These are phyloP conservation scores for Triplophysa dalaica DNA, from an alignment of 2,113 vertebrate species.

Conservation along the genomic window DNA sequence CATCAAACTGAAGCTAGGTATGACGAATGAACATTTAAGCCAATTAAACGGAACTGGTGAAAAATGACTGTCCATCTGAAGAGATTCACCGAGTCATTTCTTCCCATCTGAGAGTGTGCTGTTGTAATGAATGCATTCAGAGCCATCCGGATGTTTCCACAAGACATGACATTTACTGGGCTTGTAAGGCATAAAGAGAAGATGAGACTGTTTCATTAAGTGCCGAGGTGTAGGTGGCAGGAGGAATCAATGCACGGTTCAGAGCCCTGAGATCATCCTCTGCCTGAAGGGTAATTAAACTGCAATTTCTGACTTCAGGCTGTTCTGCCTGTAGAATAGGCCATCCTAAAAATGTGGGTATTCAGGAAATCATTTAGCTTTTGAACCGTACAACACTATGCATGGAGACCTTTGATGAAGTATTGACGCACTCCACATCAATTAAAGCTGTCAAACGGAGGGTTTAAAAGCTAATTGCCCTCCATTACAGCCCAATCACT, in stretches of 20 bases:
- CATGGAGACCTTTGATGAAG: conserved; percentile 59
- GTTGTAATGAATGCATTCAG: conserved; percentile 35
- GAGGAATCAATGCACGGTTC: conserved; percentile 39
- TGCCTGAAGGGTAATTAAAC: conserved; percentile 45
- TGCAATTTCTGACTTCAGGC: conserved; percentile 25
- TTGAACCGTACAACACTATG: conserved; percentile 53
- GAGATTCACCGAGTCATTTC: conserved; percentile 9
- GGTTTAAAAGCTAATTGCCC: background rate
- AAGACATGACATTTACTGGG: conserved; percentile 47
- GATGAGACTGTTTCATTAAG: conserved; percentile 52
- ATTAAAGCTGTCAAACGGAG: conserved; percentile 47
- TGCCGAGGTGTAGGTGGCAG: conserved; percentile 43
- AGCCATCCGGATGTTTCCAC: conserved; percentile 28
- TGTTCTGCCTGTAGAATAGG: conserved; percentile 11
- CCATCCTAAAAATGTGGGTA: conserved; percentile 46
- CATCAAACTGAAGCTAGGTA: conserved; percentile 3
- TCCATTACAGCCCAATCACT: background rate
- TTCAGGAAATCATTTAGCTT: conserved; percentile 38
- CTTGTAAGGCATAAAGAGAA: conserved; percentile 39
- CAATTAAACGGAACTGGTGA: background rate
- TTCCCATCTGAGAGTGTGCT: background rate
- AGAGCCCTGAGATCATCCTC: conserved; percentile 6
- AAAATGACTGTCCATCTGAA: conserved; percentile 7
- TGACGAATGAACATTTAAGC: conserved; percentile 15
- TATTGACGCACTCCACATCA: conserved; percentile 59